Evolutionary conservation across 2,797 vertebrate species (phyloP).

Genomic region (Eremophila alpestris): DNA sequence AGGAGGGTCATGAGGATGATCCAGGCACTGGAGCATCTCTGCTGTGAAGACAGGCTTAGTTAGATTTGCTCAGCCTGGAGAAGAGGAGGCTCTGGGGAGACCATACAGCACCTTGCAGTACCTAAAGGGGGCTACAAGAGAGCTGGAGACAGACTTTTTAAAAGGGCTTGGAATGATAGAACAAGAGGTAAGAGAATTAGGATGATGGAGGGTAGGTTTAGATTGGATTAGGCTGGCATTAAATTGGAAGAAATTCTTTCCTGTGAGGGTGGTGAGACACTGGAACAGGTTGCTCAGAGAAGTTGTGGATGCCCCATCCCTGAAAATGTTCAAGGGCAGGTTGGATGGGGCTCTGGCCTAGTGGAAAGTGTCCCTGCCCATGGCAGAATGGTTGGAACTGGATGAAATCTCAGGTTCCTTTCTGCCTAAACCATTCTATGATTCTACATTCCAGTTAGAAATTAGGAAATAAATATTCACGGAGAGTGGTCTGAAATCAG

Average conservation of each 20-base stretch:
- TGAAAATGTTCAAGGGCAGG: not conserved
- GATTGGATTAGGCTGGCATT: not conserved
- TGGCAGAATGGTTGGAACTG: not conserved
- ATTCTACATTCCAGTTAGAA: not conserved
- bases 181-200: not conserved
- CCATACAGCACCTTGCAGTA: not conserved
- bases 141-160: not conserved
- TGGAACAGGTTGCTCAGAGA: not conserved
- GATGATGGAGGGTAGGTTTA: not conserved
- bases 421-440: not conserved
- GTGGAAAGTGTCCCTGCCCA: not conserved
- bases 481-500: not conserved
- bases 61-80: not conserved
- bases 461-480: not conserved
- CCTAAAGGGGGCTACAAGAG: not conserved
- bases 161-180: not conserved
- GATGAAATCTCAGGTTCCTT: too few species aligned
- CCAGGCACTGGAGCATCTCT: not conserved
- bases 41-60: not conserved
- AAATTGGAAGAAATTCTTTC: not conserved
- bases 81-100: not conserved
- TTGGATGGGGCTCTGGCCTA: not conserved
- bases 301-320: not conserved
- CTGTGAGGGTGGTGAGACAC: not conserved
- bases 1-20: not conserved